Percentiles rank a stretch among this genome's conserved stretches.
Conservation (phyloP, 2,113 vertebrate genomes). For the Varanus komodoensis region DNA sequence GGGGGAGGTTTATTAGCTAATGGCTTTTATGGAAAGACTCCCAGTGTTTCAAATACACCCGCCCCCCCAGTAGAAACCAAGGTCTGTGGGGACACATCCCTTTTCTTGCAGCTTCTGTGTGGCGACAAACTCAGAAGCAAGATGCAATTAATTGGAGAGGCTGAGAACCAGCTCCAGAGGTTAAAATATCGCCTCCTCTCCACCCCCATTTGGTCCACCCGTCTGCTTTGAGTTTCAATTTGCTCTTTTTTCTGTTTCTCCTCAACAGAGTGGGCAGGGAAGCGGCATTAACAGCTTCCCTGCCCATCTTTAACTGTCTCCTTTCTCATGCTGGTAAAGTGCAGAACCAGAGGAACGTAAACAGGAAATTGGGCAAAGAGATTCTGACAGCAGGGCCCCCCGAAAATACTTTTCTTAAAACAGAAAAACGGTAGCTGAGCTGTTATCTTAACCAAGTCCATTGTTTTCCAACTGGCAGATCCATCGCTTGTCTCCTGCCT, state of each 20-base stretch:
- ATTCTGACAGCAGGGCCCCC: constrained; percentile 52
- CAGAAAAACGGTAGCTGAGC: not conserved
- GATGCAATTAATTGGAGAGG: constrained; percentile 57
- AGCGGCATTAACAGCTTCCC: constrained; percentile 69
- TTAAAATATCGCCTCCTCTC: not conserved
- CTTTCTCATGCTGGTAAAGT: constrained; percentile 71
- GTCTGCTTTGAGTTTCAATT: constrained; percentile 58
- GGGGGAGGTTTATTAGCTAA: constrained; percentile 64
- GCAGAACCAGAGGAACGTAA: constrained; percentile 69
- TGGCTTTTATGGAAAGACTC: constrained; percentile 72
- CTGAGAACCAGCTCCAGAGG: constrained; percentile 45
- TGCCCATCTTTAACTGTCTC: constrained; percentile 75
- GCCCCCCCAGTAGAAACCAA: not conserved
- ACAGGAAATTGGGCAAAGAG: constrained; percentile 80
- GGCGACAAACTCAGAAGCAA: constrained; percentile 65
- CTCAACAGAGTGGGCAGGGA: constrained; percentile 59
- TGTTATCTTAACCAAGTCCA: not conserved
- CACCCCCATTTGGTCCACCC: not conserved
- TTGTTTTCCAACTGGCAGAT: not conserved
- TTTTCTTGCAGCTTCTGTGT: constrained; percentile 43
- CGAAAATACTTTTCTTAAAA: constrained; percentile 1
- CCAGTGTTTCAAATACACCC: constrained; percentile 19
- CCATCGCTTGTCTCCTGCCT: not conserved
- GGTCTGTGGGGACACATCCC: constrained; percentile 38
- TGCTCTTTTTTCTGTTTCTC: constrained; percentile 71